Conservation (phyloP, 2,797 vertebrate genomes). For the Enteromius mattozi region DNA sequence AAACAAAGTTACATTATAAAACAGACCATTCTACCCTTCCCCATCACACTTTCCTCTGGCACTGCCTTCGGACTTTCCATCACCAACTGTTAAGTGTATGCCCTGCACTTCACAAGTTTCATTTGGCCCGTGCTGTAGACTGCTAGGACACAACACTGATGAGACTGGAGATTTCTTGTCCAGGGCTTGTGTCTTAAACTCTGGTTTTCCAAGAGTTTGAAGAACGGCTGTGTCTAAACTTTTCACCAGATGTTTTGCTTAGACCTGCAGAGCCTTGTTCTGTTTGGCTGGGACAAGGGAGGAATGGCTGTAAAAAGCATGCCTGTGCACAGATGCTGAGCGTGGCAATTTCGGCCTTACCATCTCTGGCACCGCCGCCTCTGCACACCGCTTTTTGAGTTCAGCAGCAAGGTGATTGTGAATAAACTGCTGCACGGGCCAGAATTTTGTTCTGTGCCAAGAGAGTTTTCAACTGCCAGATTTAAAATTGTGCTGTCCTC, state of each 20-base stretch:
- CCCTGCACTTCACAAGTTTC: constrained; percentile 14
- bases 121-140: constrained; percentile 26
- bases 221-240: not conserved
- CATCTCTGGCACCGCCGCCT: constrained; percentile 60
- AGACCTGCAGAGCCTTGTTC: not conserved
- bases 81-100: constrained; percentile 13
- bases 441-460: constrained; percentile 79
- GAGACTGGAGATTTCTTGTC: not conserved
- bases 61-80: constrained; percentile 4
- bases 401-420: constrained; percentile 77
- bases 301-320: constrained; percentile 48
- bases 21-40: not conserved
- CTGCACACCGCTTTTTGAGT: constrained; percentile 70
- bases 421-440: constrained; percentile 82
- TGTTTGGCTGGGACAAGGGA: not conserved
- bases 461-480: constrained; percentile 80
- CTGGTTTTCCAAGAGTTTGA: constrained; percentile 6
- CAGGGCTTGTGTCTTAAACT: not conserved
- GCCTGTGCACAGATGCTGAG: constrained; percentile 56
- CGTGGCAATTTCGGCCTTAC: constrained; percentile 59
- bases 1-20: constrained; percentile 21
- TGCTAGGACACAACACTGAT: not conserved
- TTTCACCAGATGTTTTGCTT: constrained; percentile 27
- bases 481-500: constrained; percentile 60
- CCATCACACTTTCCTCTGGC: constrained; percentile 27